Conservation (phyloP, 2,797 vertebrate species). For the Sternotherus odoratus region DNA sequence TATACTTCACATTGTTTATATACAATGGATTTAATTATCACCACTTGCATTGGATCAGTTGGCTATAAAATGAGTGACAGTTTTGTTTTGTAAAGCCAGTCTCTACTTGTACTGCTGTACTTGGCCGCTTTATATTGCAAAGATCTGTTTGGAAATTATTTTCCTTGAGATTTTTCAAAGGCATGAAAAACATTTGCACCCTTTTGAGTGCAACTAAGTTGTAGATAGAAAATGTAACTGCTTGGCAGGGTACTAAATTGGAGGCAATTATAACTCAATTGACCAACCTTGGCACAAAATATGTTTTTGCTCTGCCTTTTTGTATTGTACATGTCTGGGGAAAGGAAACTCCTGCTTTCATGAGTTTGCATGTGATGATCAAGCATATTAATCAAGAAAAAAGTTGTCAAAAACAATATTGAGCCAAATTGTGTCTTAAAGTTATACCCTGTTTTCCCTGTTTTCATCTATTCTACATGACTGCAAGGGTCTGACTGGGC, state of each 20-base stretch:
- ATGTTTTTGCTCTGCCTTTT: not conserved
- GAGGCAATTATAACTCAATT: not conserved
- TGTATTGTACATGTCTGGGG: not conserved
- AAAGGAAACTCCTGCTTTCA: not conserved
- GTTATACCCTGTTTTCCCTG: not conserved
- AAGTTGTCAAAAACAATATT: not conserved
- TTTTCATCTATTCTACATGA: not conserved
- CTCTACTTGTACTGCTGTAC: not conserved
- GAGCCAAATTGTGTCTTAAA: not conserved
- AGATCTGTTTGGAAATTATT: not conserved
- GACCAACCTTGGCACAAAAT: not conserved
- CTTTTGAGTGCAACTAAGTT: not conserved
- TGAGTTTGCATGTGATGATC: not conserved
- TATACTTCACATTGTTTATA: not conserved
- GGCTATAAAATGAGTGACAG: not conserved
- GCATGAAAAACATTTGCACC: not conserved
- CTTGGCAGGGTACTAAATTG: not conserved
- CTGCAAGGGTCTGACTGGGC: not conserved
- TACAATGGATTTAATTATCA: not conserved
- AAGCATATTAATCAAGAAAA: not conserved
- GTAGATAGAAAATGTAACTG: not conserved
- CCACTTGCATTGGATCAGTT: not conserved
- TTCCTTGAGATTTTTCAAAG: constrained; percentile 4
- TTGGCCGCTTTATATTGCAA: not conserved
- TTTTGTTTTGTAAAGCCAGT: not conserved